phyloP scores from a whole-genome alignment of 1,140 invertebrate genomes.

The Meteorus sp. region DNA sequence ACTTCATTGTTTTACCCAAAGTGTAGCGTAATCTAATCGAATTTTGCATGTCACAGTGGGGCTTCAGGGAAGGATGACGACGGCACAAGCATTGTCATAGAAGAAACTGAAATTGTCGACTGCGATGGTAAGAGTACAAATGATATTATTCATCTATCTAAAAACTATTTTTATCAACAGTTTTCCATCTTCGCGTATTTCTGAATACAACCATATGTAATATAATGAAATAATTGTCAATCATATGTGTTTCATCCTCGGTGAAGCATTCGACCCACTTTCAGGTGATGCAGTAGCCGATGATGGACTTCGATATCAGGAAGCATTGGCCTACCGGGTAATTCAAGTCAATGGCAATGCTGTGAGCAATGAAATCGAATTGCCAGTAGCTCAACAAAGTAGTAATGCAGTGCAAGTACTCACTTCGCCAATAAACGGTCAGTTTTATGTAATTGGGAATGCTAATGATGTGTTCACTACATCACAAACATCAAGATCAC shows the following conservation, averaged over 20 bases:
- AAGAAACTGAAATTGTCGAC: constrained; percentile 56
- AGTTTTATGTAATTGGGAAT: constrained; percentile 63
- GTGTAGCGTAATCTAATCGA: too few species aligned
- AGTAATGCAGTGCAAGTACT: constrained; percentile 54
- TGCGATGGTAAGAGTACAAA: constrained; percentile 49
- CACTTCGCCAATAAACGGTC: constrained; percentile 57
- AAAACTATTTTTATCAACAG: constrained; percentile 8
- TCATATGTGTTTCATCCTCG: constrained; percentile 23
- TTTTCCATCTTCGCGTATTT: neutral
- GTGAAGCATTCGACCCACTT: constrained; percentile 29
- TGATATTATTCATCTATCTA: too few species aligned
- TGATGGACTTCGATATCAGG: constrained; percentile 52
- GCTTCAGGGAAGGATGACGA: constrained; percentile 45
- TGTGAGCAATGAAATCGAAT: constrained; percentile 50
- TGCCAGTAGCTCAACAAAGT: constrained; percentile 47
- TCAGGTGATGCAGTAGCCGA: constrained; percentile 48
- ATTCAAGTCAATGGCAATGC: constrained; percentile 54
- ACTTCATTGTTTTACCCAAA: too few species aligned
- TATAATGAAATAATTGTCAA: constrained; percentile 11
- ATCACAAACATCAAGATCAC: constrained; percentile 56
- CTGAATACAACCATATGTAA: neutral
- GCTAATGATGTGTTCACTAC: constrained; percentile 61
- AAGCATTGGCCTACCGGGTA: constrained; percentile 52
- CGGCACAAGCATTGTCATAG: constrained; percentile 51
- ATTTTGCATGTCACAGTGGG: constrained; percentile 41